Base-by-base conservation (phyloP, 2,888 invertebrate genomes). In the Callyntrura guangdongensis region DNA sequence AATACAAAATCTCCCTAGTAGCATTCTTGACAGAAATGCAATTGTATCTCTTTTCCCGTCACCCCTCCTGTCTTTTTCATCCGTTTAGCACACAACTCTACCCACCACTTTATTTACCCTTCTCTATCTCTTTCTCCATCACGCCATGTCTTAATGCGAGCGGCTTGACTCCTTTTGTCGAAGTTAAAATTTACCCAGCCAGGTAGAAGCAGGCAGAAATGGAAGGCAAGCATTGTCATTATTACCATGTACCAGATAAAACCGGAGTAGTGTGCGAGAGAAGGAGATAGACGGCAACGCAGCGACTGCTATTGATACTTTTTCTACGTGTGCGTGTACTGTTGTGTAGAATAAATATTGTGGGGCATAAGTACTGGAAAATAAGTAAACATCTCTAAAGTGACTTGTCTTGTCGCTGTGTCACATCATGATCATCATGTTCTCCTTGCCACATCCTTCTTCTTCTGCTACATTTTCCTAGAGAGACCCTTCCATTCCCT, bases 331-430 rank as follows among this genome's bases (percentile, higher is more conserved):
- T 77, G 14, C 56, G 25, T 17, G 47, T 49, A 5, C 9, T 69
- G 69, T n/a, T 17, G 20, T 22, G 49, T 11, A 74, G 79, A 79
- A 56, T 36, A 36, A 36, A 36, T 36, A 36, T 36, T 36, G 36
- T 36, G 36, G 36, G 36, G 36, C 2, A 36, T 36, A 27, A 74
- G 49, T 36, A 11, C 61, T 45, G 85, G 85, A 69, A 89, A 89
- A 89, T 89, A 89, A 89, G 89, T 89, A 89, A 89, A 89, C 89
- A 89, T 82, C 53, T 86, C 90, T 47, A 90, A 90, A 90, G 90
- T 90, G 90, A 90, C 90, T 90, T 90, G 90, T 90, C 90, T 86
- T 90, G 90, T 90, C 90, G 86, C 20, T 69, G 79, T 90, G 90
- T 90, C 90, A 86, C 86, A 79, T 85, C 85, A 53, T 72, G 53